Evolutionary conservation across 2,888 invertebrate species (phyloP).

Genomic region (Ditylenchus weischeri): DNA sequence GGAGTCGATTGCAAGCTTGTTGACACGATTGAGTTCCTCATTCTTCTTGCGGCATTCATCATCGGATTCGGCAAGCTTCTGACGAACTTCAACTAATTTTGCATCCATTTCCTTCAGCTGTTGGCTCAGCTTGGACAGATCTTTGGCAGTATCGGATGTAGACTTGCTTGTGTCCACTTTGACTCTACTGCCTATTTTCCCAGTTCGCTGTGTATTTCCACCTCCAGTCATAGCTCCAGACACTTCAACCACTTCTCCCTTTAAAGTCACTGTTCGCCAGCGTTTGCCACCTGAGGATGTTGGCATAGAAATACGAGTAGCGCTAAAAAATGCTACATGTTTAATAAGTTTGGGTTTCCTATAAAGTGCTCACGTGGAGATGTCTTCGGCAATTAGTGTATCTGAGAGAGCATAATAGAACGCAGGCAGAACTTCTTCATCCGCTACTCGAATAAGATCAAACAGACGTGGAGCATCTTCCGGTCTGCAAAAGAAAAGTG

Average conservation of each 20-base stretch:
- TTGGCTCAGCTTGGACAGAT: neutral
- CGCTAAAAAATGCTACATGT: neutral
- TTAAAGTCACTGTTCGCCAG: constrained; percentile 80
- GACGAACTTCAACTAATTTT: neutral
- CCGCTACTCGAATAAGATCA: constrained; percentile 2
- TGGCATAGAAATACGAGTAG: constrained; percentile 65
- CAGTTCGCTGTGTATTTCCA: constrained; percentile 65
- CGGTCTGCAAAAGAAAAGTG: neutral
- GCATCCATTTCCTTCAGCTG: neutral
- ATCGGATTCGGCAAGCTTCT: neutral
- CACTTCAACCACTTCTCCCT: constrained; percentile 80
- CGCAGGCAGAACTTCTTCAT: constrained; percentile 66
- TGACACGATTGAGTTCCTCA: neutral
- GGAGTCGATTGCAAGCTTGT: neutral
- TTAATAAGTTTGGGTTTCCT: neutral
- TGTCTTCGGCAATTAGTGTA: constrained; percentile 78
- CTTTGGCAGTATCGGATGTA: neutral
- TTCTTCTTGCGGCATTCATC: neutral
- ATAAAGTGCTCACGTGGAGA: constrained; percentile 68
- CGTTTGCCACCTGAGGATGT: constrained; percentile 59
- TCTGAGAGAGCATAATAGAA: constrained; percentile 85
- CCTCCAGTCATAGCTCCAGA: constrained; percentile 95
- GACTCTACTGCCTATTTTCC: neutral
- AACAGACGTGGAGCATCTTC: constrained; percentile 11
- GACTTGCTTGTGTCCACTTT: constrained; percentile 5